phyloP scores from a whole-genome alignment of 2,888 invertebrate species.

The Lasioglossum zephyrum region DNA sequence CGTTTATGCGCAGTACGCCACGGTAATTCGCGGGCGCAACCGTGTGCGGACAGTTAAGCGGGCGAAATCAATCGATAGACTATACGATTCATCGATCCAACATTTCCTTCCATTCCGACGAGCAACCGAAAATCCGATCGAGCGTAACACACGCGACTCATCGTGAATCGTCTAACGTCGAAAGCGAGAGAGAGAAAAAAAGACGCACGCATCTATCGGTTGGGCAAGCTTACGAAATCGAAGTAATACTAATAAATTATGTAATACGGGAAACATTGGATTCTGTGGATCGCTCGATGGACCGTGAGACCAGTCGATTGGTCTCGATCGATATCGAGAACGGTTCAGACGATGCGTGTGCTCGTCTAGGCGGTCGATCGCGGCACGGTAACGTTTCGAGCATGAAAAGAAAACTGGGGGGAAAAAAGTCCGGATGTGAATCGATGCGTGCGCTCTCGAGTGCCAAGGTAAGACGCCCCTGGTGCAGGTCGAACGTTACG shows the following conservation, averaged over 20 bases:
- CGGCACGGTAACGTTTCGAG: neutral
- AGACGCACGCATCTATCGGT: conserved; percentile 7
- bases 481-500: conserved; percentile 55
- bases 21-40: conserved; percentile 25
- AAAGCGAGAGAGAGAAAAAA: neutral
- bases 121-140: neutral
- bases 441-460: conserved; percentile 16
- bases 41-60: conserved; percentile 11
- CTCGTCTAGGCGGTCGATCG: neutral
- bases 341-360: neutral
- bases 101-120: neutral
- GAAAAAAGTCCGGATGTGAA: neutral
- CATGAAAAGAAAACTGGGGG: neutral
- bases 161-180: conserved; percentile 12
- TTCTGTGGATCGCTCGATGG: neutral
- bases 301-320: neutral
- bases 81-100: conserved; percentile 37
- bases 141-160: neutral
- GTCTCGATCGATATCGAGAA: neutral
- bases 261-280: conserved; percentile 33
- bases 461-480: conserved; percentile 47
- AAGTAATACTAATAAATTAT: conserved; percentile 51
- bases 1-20: conserved; percentile 7
- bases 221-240: conserved; percentile 11
- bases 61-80: conserved; percentile 50